phyloP scores from a whole-genome alignment of 1,140 invertebrate species.

The Drosophila ohnishii region DNA sequence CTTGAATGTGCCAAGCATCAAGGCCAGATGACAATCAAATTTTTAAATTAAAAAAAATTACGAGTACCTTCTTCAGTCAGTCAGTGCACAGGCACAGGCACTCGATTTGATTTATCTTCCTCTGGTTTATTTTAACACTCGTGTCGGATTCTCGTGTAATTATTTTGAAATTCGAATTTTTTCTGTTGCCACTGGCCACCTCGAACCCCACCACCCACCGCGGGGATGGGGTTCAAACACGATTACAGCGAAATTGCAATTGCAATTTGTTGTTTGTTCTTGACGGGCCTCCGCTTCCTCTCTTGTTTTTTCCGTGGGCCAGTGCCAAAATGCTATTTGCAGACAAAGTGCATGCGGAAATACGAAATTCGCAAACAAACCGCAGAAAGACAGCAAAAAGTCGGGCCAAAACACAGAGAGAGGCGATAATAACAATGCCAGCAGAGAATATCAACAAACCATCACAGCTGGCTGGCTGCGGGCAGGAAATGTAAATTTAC shows the following conservation, averaged over 20 bases:
- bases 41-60: constrained; percentile 22
- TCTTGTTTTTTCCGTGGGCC: constrained; percentile 62
- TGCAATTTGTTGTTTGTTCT: constrained; percentile 48
- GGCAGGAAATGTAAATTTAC: constrained; percentile 71
- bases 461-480: constrained; percentile 48
- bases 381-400: constrained; percentile 22
- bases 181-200: constrained; percentile 54
- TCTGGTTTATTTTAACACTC: constrained; percentile 43
- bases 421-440: constrained; percentile 37
- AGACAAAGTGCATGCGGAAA: constrained; percentile 72
- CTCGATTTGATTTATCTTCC: constrained; percentile 52
- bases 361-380: constrained; percentile 45
- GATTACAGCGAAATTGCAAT: constrained; percentile 42
- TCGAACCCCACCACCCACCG: constrained; percentile 8
- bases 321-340: constrained; percentile 75
- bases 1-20: constrained; percentile 39
- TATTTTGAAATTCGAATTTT: constrained; percentile 78
- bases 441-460: constrained; percentile 38
- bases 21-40: constrained; percentile 46
- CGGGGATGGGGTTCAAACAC: constrained; percentile 46
- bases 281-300: constrained; percentile 71
- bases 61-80: constrained; percentile 16
- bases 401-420: constrained; percentile 17
- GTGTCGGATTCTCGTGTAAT: constrained; percentile 60
- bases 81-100: constrained; percentile 13